These are phyloP conservation scores for Amphiprion clarkii DNA, from an alignment of 2,797 vertebrate genomes.

Conservation along the genomic window DNA sequence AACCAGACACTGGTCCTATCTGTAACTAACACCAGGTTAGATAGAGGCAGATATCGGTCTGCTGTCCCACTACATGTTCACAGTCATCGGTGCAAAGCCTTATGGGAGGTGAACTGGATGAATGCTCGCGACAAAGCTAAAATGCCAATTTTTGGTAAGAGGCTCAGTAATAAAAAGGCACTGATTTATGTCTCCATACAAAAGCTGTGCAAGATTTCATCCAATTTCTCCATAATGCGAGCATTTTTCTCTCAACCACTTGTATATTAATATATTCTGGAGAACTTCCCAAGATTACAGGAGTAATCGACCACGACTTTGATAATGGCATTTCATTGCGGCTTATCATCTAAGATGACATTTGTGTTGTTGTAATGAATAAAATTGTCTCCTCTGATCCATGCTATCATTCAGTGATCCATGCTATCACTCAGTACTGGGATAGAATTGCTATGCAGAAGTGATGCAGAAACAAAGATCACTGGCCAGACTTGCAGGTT, in stretches of 20 bases:
- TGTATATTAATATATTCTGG: background rate
- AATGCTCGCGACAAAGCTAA: background rate
- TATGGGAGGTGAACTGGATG: constrained; percentile 1
- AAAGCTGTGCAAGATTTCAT: too few species aligned
- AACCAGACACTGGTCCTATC: constrained; percentile 63
- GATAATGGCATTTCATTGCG: background rate
- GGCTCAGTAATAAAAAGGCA: background rate
- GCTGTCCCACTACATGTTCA: background rate
- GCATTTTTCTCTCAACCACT: background rate
- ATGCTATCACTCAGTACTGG: background rate
- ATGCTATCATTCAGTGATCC: background rate
- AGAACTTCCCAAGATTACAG: background rate
- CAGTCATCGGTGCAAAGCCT: constrained; percentile 6
- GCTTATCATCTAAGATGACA: background rate
- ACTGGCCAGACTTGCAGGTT: too few species aligned
- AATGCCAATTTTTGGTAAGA: background rate
- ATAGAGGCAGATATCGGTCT: constrained; percentile 30
- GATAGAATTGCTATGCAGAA: background rate
- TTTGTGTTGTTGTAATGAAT: background rate
- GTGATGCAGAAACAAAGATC: background rate
- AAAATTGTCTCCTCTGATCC: background rate
- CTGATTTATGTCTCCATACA: background rate
- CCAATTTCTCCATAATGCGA: background rate
- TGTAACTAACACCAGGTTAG: constrained; percentile 77
- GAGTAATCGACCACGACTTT: background rate